Percentiles rank a stretch among this genome's conserved stretches.
Evolutionary conservation across 2,113 vertebrate genomes (phyloP).

Genomic region (Axis porcinus): DNA sequence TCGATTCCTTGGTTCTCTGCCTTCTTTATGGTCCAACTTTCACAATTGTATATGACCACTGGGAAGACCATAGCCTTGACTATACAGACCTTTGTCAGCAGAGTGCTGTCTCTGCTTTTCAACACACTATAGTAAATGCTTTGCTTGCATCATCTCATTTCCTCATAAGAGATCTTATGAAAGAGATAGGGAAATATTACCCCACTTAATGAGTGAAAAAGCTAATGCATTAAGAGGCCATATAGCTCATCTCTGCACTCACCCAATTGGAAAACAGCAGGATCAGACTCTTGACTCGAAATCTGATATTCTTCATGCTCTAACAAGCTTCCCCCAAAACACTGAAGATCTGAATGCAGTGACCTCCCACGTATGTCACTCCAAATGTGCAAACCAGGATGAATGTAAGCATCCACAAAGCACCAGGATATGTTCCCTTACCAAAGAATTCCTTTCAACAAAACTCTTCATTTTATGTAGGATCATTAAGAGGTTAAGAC

Average conservation of each 20-base stretch:
- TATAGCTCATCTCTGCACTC: neutral
- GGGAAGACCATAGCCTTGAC: neutral
- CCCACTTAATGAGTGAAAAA: neutral
- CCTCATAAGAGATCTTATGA: conserved; percentile 47
- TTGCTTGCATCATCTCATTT: conserved; percentile 49
- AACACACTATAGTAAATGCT: neutral
- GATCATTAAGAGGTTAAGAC: neutral
- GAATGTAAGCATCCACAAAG: neutral
- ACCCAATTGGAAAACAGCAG: neutral
- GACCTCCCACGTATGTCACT: neutral
- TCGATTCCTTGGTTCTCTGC: neutral
- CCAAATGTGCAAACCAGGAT: neutral
- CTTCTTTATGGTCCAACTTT: neutral
- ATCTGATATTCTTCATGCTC: neutral
- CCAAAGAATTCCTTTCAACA: neutral
- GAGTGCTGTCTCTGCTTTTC: neutral
- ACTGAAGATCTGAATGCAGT: neutral
- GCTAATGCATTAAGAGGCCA: neutral
- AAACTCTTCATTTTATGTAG: conserved; percentile 6
- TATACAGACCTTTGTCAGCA: neutral
- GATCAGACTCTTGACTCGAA: neutral
- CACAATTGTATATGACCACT: neutral
- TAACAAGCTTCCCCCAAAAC: neutral
- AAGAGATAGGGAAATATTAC: conserved; percentile 12
- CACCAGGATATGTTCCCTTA: neutral